Base-by-base conservation (phyloP, 2,797 vertebrate genomes). In the Protosalanx chinensis region DNA sequence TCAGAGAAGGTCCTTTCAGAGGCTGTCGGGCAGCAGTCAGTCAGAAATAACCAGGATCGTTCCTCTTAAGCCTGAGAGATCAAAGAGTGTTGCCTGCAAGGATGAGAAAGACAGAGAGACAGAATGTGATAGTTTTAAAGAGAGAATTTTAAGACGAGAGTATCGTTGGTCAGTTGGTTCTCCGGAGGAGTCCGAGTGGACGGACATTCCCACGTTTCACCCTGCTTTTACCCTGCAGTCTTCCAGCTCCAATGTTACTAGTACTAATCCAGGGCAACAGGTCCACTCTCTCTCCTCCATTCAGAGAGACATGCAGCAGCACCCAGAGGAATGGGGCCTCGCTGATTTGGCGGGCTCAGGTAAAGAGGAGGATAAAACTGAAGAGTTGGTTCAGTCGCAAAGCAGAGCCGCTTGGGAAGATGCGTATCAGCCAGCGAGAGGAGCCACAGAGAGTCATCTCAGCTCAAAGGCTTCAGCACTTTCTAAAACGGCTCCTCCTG, bases 21-120 rank as follows among this genome's bases (percentile, higher is more conserved):
- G 88, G 46, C 79, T 89, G 66, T 89, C 91, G 30, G 88, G 88
- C 64, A 85, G 87, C 78, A 79, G 81, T 53, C 91, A 87, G 70
- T 83, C 87, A 1, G 92, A 94, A 81, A 89, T 94, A 80, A 92
- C 91, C 75, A 84, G 91, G 76, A 93, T 93, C 1, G 93, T 94
- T 64, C 93, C 92, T 7, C 88, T 94, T 2, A 94, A 93, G 82
- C 91, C 91, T 0, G 92, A 94, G 72, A 85, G 91, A 68, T 89
- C 89, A 61, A 93, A 87, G 80, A 93, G 90, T 37, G 23, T 90
- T 5, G 83, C 81, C 0, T 83, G 80, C 53, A 91, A 89, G 81
- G 92, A 94, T 7, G 92, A 93, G 70, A 73, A 78, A 68, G 90
- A 92, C 70, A 77, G 63, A 61, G 37, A 64, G 0, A 87, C 72